phyloP scores from a whole-genome alignment of 64 coral and sea anemone genomes.

The Orbicella faveolata region DNA sequence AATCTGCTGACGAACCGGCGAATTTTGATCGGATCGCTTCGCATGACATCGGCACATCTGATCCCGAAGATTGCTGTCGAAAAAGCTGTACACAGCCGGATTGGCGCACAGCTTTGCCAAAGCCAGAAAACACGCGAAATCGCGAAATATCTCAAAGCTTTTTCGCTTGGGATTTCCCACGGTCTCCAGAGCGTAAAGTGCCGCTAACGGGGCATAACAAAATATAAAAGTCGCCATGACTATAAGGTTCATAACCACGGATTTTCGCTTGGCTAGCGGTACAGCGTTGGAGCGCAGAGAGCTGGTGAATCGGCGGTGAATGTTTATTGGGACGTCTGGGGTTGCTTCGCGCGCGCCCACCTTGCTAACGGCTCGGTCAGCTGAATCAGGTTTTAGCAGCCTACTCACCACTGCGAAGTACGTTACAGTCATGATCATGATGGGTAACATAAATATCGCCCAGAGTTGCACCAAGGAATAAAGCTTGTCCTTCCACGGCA shows the following conservation, averaged over 20 bases:
- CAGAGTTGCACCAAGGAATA: constrained; percentile 87
- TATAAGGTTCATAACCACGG: constrained; percentile 97
- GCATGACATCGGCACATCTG: constrained; percentile 71
- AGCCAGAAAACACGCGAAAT: constrained; percentile 79
- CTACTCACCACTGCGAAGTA: constrained; percentile 76
- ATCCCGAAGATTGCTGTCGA: constrained; percentile 86
- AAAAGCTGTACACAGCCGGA: constrained; percentile 93
- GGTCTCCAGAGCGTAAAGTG: constrained; percentile 68
- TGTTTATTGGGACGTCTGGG: constrained; percentile 33
- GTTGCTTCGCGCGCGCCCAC: constrained; percentile 31
- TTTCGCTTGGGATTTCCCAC: constrained; percentile 21
- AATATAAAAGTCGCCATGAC: constrained; percentile 93
- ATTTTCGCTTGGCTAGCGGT: constrained; percentile 88
- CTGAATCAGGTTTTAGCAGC: constrained; percentile 52
- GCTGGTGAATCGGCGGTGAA: constrained; percentile 68
- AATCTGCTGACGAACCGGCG: constrained; percentile 43
- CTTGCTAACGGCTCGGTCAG: constrained; percentile 16
- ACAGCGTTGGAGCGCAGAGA: constrained; percentile 74
- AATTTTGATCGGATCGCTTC: constrained; percentile 46
- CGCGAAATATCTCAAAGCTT: constrained; percentile 57
- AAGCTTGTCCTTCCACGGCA: constrained; percentile 76
- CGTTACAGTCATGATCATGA: constrained; percentile 60
- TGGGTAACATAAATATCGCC: constrained; percentile 74
- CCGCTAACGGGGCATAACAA: constrained; percentile 83
- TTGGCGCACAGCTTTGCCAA: constrained; percentile 85